Evolutionary conservation across 1,140 invertebrate genomes (phyloP), one percentile per base, ranked within the genome.

Genomic region (Pollicipes pollicipes): DNA sequence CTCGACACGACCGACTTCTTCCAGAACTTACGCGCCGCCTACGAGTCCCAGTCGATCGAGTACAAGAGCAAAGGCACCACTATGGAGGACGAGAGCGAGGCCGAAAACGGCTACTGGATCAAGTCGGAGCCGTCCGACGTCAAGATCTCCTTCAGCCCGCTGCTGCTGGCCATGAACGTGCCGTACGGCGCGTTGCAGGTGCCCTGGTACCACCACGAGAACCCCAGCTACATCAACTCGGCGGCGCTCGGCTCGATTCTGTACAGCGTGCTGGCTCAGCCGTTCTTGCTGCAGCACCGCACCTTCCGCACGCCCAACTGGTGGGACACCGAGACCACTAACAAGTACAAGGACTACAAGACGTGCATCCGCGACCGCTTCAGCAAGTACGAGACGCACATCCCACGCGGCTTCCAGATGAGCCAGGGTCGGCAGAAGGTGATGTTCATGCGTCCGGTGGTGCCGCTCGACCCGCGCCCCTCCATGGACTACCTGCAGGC

Each of bases 31-130:
- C n/a, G 28, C 3, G n/a, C 64, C 27, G 64, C 64, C 64, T 66
- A 66, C 17, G 10, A 4, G 64, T 66, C 4, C 64, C 64, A 66
- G 28, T 66, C 64, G 17, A 66, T 66, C 64, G 64, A 66, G 17
- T 66, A 66, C 64, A 66, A 66, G 64, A 66, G 1, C 64, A 66
- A 66, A 24, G n/a, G 27, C 8, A 28, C 64, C 28, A 29, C 28
- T 3, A 1, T n/a, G 3, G 64, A 66, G 24, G 64, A 66, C 10
- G 64, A 66, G 27, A 66, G 64, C 28, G 64, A 66, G 24, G 64
- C n/a, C 28, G 64, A 66, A n/a, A 66, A 66, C 64, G 64, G 64
- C 64, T 66, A 66, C 64, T 27, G n/a, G 64, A 66, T 66, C 64
- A 66, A 66, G 26, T 66, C 64, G n/a, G 64, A 66, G 64, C 64